These are phyloP conservation scores for Pseudomyrmex concolor DNA, from an alignment of 1,140 invertebrate species.

Conservation along the genomic window DNA sequence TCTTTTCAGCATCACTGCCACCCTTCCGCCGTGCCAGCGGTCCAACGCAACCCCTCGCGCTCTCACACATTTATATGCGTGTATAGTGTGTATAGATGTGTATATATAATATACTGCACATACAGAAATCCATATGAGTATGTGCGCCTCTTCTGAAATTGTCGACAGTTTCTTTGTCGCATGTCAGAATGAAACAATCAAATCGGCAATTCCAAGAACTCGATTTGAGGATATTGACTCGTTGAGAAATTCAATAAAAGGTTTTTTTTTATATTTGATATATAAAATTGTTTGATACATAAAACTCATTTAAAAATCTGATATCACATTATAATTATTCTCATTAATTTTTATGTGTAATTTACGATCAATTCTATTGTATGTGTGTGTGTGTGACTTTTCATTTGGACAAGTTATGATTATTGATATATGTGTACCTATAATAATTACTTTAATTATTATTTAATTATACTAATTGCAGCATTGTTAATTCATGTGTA, in stretches of 20 bases:
- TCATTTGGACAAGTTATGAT: neutral
- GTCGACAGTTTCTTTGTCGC: slow-evolving; percentile 39
- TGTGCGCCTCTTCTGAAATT: slow-evolving; percentile 17
- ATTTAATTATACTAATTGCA: neutral
- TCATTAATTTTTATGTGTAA: too few species aligned
- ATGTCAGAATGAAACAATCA: slow-evolving; percentile 41
- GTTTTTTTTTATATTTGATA: neutral
- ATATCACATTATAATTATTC: neutral
- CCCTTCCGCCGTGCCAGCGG: slow-evolving; percentile 54
- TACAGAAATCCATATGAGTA: neutral
- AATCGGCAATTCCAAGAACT: neutral
- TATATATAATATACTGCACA: neutral
- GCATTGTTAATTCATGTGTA: neutral
- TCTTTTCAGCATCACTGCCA: slow-evolving; percentile 76
- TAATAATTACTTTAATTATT: neutral
- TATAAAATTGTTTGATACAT: neutral
- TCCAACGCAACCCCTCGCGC: slow-evolving; percentile 9
- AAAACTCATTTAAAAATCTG: too few species aligned
- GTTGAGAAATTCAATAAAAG: slow-evolving; percentile 14
- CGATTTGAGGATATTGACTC: neutral
- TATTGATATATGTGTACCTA: neutral
- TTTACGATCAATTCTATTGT: neutral
- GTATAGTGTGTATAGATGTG: neutral
- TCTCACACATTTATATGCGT: neutral
- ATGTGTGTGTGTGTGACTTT: too few species aligned